Conservation (phyloP, 1,140 invertebrate genomes). For the Panagrolaimus sp. region DNA sequence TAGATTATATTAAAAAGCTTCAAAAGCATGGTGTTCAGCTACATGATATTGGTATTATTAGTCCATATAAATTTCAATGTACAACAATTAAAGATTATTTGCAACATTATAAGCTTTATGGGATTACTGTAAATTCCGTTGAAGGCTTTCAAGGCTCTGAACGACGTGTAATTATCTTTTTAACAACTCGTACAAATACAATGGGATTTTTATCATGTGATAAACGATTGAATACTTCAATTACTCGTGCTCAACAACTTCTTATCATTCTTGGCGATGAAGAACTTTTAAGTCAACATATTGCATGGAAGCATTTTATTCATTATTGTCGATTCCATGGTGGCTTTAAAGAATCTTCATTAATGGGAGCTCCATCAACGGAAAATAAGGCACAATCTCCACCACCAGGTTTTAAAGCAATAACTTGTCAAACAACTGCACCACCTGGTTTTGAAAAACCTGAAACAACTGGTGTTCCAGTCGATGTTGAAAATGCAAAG, state of each 20-base stretch:
- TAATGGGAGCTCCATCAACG: not conserved
- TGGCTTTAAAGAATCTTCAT: not conserved
- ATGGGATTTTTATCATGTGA: conserved; percentile 7
- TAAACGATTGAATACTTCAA: conserved; percentile 2
- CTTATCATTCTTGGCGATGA: conserved; percentile 4
- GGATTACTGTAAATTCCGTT: not conserved
- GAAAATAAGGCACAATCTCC: not conserved
- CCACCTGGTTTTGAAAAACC: not conserved
- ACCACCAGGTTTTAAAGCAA: not conserved
- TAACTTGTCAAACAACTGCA: not conserved
- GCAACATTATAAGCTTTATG: not conserved
- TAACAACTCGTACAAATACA: conserved; percentile 8
- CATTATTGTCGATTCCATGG: not conserved
- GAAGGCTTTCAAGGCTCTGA: conserved; percentile 12
- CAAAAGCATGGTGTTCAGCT: not conserved
- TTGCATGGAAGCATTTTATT: not conserved
- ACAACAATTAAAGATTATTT: not conserved
- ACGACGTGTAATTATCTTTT: not conserved
- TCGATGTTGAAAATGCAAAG: not conserved
- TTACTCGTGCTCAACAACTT: not conserved
- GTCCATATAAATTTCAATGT: conserved; percentile 1
- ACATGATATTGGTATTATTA: not conserved
- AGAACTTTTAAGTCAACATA: not conserved
- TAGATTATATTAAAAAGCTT: conserved; percentile 1
- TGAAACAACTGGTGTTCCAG: not conserved